Base-by-base conservation (phyloP, 2,797 vertebrate genomes). In the Mycteria americana region DNA sequence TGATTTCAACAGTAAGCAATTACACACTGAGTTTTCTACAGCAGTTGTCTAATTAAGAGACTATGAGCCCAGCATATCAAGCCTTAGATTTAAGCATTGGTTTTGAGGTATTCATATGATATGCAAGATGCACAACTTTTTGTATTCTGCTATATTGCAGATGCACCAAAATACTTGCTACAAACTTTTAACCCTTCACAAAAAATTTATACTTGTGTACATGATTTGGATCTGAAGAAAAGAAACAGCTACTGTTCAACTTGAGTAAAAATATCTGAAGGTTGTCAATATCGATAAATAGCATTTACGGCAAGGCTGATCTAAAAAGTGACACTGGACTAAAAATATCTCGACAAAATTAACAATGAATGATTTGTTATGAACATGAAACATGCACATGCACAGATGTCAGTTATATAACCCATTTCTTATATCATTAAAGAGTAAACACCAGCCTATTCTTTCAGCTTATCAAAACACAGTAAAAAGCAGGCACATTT, bases 391-490 rank as follows among this genome's bases (percentile, higher is more conserved):
- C 73, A 88, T 56, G 79, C 80, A 74, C 25, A 80, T 53, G 53
- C 92, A 91, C 92, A 95, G 89, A 93, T 92, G 95, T 62, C 76
- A 62, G 90, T 97, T 96, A 94, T 30, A 88, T 89, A 96, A 93
- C 56, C 45, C 35, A 46, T 85, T 92, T 73, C 75, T 95, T 70
- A 1, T 30, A 82, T 48, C 72, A 51, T 56, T 85, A 72, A 84
- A 94, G 88, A 72, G 92, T 86, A 92, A 96, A 91, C 65, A 96
- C 28, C 50, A 85, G 54, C 43, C 89, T 78, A 50, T 86, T 91
- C 83, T 77, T 81, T 63, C 57, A 94, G 84, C 43, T 80, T 67
- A 84, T 43, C 68, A 60, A 85, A 94, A 62, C 86, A 70, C 68
- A 85, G 48, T 27, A 75, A 50, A 89, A 92, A 83, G 62, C 92